Conservation (phyloP, 2,113 vertebrate genomes). For the Sprattus sprattus region DNA sequence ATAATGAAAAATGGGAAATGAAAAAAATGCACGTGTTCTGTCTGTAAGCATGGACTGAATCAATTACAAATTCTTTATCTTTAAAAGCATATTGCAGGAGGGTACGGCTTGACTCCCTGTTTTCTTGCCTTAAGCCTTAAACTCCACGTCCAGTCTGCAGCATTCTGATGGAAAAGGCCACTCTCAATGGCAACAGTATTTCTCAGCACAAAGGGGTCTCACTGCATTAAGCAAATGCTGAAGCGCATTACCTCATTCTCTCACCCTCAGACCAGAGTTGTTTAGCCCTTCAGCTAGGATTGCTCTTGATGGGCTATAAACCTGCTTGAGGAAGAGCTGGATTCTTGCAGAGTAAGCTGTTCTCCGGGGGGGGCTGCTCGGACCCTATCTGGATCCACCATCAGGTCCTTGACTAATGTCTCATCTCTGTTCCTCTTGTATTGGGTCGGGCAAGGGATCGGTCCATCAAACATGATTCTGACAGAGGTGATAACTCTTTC, state of each 20-base stretch:
- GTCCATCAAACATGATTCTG: conserved; percentile 1
- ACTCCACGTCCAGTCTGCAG: not conserved
- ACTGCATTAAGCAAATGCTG: not conserved
- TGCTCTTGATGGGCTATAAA: conserved; percentile 59
- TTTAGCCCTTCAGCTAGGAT: not conserved
- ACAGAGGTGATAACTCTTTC: not conserved
- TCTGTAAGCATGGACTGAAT: not conserved
- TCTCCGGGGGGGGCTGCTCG: conserved; percentile 47
- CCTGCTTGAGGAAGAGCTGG: conserved; percentile 45
- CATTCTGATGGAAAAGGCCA: not conserved
- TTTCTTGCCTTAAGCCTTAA: not conserved
- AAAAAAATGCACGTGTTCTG: not conserved
- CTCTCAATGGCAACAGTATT: not conserved
- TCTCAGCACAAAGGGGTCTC: not conserved
- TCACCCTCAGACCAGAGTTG: not conserved
- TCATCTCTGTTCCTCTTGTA: not conserved
- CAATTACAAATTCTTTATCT: not conserved
- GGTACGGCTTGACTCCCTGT: not conserved
- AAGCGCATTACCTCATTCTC: not conserved
- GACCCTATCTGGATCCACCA: not conserved
- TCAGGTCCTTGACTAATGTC: not conserved
- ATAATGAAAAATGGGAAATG: not conserved
- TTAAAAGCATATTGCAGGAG: not conserved
- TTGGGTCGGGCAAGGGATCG: not conserved
- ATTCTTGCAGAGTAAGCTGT: conserved; percentile 62